Base-by-base conservation (phyloP, 2,113 vertebrate species). In the Odontophorus gujanensis region DNA sequence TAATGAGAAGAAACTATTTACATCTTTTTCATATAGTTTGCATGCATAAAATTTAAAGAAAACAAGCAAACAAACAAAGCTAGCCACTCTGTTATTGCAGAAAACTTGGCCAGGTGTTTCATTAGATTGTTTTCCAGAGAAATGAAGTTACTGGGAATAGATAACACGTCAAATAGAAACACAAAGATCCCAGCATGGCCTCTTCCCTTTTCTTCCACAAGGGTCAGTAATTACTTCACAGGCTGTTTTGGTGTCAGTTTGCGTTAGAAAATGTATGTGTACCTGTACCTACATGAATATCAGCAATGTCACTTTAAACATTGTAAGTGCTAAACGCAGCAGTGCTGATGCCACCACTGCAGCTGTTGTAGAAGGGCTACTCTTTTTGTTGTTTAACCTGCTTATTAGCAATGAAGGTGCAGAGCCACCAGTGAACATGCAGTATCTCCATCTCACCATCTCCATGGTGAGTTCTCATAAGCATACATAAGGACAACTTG, bases 91-190 rank as follows among this genome's bases (percentile, higher is more conserved):
- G 19, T 65, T 84, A 87, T 2, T 75, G 40, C 7, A 47, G 57
- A 80, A 85, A 93, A 87, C 72, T 87, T 62, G 86, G 22, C 24
- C 59, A 74, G 79, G 53, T 85, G 59, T 63, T 83, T 84, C 19
- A 72, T 78, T 71, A 75, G 8, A 7, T 61, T 61, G 4, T 81
- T 81, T 81, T 72, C 73, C 51, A 88, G 40, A 50, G 17, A 74
- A 88, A 78, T 18, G 30, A 87, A 84, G 9, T 28, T 10, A 24
- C 34, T 74, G 53, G 17, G 9, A 50, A 63, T 40, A 48, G 72
- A 28, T 14, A 40, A 51, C 1, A 51, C 40, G 18, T n/a, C 21
- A 42, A 24, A 43, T 95, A 95, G 74, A 47, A 80, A 43, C 24
- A 47, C 15, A 26, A 69, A 42, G 14, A 59, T 76, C 8, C 7